These are phyloP conservation scores for Pachymerium ferrugineum DNA, from an alignment of 2,888 invertebrate species.

Conservation along the genomic window DNA sequence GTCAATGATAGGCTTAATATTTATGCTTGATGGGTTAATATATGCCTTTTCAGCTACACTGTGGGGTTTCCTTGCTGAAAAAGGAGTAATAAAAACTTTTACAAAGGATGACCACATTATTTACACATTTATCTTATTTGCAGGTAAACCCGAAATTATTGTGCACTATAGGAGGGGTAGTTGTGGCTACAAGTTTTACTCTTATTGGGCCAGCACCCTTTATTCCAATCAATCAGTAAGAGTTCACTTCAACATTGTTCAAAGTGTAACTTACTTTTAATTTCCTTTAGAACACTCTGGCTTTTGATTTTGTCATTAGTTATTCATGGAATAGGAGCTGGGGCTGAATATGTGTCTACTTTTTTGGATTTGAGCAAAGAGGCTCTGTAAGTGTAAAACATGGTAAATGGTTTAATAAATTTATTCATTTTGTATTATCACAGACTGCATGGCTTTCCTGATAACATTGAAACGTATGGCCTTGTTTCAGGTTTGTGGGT, in stretches of 20 bases:
- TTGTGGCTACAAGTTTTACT: no score
- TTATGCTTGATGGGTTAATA: conserved; percentile 73
- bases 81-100: no score
- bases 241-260: no score
- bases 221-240: conserved; percentile 47
- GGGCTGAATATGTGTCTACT: conserved; percentile 78
- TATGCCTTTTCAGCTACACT: conserved; percentile 72
- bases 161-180: no score
- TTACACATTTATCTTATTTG: no score
- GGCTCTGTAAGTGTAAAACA: conserved; percentile 75
- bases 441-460: conserved; percentile 72
- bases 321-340: conserved; percentile 74
- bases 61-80: conserved; percentile 77
- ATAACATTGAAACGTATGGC: conserved; percentile 81
- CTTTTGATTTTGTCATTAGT: conserved; percentile 50
- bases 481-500: conserved; percentile 86
- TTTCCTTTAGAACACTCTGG: not conserved
- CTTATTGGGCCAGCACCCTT: conserved; percentile 79
- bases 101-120: no score
- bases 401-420: no score
- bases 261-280: no score
- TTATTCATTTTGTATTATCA: no score
- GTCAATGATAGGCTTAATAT: conserved; percentile 68
- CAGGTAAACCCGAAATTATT: no score
- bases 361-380: conserved; percentile 76